phyloP scores from a whole-genome alignment of 2,888 invertebrate genomes.

The Axea sp. region DNA sequence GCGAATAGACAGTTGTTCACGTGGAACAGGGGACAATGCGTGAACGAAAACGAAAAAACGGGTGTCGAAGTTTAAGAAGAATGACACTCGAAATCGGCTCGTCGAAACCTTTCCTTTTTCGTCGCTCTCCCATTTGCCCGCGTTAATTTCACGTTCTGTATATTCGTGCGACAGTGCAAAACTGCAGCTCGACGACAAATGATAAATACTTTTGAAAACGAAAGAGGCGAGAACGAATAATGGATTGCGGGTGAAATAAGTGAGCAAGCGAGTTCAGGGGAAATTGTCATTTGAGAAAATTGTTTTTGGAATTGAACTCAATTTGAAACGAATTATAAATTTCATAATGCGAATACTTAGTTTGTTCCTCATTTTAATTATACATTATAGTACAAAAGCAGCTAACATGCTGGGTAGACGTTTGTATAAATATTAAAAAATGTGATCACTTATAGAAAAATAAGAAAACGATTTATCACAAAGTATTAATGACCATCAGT shows the following conservation, averaged over 20 bases:
- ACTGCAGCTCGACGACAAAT: constrained; percentile 34
- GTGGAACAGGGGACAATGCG: constrained; percentile 18
- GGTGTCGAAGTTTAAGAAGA: constrained; percentile 36
- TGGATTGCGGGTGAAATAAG: constrained; percentile 34
- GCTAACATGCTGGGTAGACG: no score
- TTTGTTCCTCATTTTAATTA: no score
- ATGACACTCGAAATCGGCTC: constrained; percentile 30
- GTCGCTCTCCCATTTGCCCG: constrained; percentile 1
- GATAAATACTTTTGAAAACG: constrained; percentile 35
- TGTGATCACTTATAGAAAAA: no score
- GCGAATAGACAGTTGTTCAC: constrained; percentile 18
- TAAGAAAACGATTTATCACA: no score
- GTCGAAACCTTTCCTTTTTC: constrained; percentile 17
- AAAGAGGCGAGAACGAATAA: constrained; percentile 32
- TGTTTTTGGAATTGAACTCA: constrained; percentile 21
- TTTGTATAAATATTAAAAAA: no score
- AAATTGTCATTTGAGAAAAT: constrained; percentile 29
- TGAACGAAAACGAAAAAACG: constrained; percentile 34
- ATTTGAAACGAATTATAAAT: not conserved
- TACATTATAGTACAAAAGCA: no score
- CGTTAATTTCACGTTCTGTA: constrained; percentile 11
- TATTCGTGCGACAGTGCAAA: constrained; percentile 28
- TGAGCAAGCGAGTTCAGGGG: constrained; percentile 15
- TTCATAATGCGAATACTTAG: no score
- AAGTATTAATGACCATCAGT: no score